Conservation (phyloP, 1,140 invertebrate species). For the Apis cerana region DNA sequence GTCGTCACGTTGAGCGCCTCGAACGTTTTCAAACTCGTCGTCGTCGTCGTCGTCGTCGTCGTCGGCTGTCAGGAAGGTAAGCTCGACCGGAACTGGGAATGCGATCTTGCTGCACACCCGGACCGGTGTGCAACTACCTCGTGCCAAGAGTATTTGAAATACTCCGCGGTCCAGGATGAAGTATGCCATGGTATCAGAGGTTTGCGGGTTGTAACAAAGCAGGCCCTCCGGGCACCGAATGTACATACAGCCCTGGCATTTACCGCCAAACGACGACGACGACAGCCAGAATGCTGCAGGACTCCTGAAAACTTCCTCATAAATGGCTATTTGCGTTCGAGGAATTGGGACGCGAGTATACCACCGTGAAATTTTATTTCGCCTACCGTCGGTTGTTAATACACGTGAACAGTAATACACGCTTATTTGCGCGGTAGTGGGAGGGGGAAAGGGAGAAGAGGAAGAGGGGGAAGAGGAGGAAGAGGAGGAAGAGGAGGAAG, state of each 20-base stretch:
- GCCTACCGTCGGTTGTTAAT: background rate
- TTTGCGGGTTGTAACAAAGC: slow-evolving; percentile 66
- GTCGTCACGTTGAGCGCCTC: background rate
- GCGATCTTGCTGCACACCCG: slow-evolving; percentile 40
- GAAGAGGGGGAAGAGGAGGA: no score
- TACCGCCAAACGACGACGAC: slow-evolving; percentile 51
- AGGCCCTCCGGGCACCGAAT: slow-evolving; percentile 64
- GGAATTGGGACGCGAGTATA: slow-evolving; percentile 33
- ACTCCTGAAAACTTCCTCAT: slow-evolving; percentile 62
- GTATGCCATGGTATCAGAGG: slow-evolving; percentile 66
- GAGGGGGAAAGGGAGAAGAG: rapidly evolving
- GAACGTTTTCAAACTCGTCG: slow-evolving; percentile 49
- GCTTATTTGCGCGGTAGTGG: background rate
- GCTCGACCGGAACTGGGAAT: slow-evolving; percentile 53
- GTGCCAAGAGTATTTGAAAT: slow-evolving; percentile 69
- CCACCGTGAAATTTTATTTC: slow-evolving; percentile 36
- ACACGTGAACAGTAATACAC: background rate
- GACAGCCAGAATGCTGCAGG: slow-evolving; percentile 48
- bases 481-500: no score
- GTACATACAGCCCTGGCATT: slow-evolving; percentile 60
- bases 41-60: background rate
- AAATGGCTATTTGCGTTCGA: slow-evolving; percentile 50
- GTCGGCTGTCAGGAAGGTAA: slow-evolving; percentile 24
- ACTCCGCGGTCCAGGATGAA: slow-evolving; percentile 62
- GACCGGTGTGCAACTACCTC: slow-evolving; percentile 59